These are phyloP conservation scores for Florisuga fusca DNA, from an alignment of 2,797 vertebrate genomes.

Conservation along the genomic window DNA sequence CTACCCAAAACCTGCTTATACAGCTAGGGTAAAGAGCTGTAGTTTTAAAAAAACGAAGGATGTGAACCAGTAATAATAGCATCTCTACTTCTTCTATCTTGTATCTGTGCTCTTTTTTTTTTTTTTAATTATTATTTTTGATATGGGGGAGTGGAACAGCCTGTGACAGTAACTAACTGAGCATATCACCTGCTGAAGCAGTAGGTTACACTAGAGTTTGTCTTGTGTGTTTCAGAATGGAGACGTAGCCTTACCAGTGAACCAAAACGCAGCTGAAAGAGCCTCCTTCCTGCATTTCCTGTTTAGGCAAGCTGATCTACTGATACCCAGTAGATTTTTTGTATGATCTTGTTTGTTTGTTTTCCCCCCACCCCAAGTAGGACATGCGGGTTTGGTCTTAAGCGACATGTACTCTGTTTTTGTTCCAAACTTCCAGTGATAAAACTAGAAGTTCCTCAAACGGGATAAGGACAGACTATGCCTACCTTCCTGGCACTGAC, in stretches of 20 bases:
- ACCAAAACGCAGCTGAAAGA: background rate
- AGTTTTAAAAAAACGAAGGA: background rate
- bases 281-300: background rate
- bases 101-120: background rate
- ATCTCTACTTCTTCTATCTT: background rate
- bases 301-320: background rate
- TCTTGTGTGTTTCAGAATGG: background rate
- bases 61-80: background rate
- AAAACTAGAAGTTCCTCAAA: background rate
- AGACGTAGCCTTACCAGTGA: background rate
- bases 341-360: background rate
- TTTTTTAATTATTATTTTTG: background rate
- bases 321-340: background rate
- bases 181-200: background rate
- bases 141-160: background rate
- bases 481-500: background rate
- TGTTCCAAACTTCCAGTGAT: conserved; percentile 7
- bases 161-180: background rate
- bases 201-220: background rate
- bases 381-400: background rate
- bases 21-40: background rate
- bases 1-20: background rate
- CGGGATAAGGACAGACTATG: conserved; percentile 3
- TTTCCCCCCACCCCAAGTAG: background rate
- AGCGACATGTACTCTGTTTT: background rate